Conservation (phyloP, 1,140 invertebrate genomes). For the Heliconius himera region DNA sequence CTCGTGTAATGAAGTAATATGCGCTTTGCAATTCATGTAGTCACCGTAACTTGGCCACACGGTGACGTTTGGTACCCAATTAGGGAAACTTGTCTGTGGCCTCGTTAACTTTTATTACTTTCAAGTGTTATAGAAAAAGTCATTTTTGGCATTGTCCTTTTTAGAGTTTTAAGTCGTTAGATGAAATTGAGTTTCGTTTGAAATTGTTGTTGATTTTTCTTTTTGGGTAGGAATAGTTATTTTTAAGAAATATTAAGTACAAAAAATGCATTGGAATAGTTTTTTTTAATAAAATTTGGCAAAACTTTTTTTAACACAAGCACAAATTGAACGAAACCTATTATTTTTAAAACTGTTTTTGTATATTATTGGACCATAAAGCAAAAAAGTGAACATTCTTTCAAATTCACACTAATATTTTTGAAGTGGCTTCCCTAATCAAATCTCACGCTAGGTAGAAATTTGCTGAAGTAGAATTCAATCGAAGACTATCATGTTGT, state of each 20-base stretch:
- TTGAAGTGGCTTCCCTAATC: not conserved
- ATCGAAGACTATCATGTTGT: constrained; percentile 15
- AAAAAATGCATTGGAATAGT: no score
- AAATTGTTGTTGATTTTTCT: not conserved
- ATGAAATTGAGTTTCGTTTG: not conserved
- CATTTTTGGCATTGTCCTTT: not conserved
- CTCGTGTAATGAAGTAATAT: constrained; percentile 39
- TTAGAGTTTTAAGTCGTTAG: not conserved
- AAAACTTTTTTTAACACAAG: no score
- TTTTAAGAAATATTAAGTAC: no score
- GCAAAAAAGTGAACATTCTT: not conserved
- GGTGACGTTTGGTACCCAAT: constrained; percentile 21
- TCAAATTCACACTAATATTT: not conserved
- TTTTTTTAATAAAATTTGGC: no score
- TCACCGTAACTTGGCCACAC: constrained; percentile 15
- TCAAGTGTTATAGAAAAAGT: not conserved
- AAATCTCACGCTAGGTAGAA: constrained; percentile 7
- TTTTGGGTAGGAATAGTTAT: no score
- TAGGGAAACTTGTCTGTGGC: constrained; percentile 15
- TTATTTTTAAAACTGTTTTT: no score
- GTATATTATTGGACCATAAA: not conserved
- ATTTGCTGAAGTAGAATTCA: not conserved
- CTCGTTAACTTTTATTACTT: constrained; percentile 20
- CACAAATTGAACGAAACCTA: no score
- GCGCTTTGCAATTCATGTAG: constrained; percentile 31